Conservation (phyloP, 2,797 vertebrate species). For the Otus scops region DNA sequence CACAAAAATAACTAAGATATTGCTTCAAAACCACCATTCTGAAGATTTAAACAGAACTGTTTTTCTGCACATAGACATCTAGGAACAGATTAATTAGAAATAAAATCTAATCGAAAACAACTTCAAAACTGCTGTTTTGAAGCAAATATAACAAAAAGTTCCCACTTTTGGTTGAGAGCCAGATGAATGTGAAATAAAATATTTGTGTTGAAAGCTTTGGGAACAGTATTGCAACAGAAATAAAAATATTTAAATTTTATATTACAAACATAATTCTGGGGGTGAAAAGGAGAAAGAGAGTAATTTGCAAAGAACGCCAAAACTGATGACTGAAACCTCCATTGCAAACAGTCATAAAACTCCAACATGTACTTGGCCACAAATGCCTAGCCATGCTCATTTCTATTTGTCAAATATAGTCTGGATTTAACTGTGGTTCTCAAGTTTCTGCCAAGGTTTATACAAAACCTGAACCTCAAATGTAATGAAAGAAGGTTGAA, state of each 20-base stretch:
- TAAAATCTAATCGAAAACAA: no score
- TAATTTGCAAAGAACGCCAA: background rate
- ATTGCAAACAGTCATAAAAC: background rate
- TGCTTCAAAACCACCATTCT: no score
- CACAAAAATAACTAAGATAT: background rate
- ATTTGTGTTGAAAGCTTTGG: no score
- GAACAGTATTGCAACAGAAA: background rate
- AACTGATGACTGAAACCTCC: background rate
- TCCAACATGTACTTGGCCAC: background rate
- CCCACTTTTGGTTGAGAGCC: no score
- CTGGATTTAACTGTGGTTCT: slow-evolving; percentile 40
- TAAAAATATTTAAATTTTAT: background rate
- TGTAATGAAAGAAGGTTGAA: slow-evolving; percentile 85
- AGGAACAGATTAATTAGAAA: no score
- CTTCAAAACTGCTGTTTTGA: no score
- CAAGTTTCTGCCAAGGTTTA: slow-evolving; percentile 73
- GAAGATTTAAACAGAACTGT: no score
- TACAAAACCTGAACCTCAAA: slow-evolving; percentile 70
- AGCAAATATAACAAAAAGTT: no score
- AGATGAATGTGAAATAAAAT: no score
- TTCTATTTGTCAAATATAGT: background rate
- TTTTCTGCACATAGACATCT: no score
- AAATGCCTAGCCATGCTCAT: background rate
- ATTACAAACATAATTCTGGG: background rate
- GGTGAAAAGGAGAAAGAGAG: background rate